Evolutionary conservation across 2,888 invertebrate genomes (phyloP).

Genomic region (Leptinotarsa haldemani): DNA sequence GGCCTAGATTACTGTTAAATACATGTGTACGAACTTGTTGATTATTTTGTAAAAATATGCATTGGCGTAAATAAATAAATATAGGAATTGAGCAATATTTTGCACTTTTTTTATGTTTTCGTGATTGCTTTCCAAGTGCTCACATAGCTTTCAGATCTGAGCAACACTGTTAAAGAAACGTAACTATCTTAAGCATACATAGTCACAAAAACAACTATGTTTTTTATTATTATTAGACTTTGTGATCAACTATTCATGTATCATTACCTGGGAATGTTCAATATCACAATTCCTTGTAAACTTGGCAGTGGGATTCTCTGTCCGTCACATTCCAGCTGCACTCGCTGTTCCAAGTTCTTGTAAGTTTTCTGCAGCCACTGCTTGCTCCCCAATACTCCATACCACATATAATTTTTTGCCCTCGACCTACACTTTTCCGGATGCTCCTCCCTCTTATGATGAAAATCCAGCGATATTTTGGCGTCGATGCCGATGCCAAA

Average conservation of each 20-base stretch:
- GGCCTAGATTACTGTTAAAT: no score
- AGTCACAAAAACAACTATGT: no score
- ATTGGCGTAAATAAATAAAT: no score
- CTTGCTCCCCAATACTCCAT: slow-evolving; percentile 83
- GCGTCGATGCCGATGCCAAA: slow-evolving; percentile 99
- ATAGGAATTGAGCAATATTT: no score
- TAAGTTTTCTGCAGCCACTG: slow-evolving; percentile 90
- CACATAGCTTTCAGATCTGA: no score
- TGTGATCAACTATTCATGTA: neutral
- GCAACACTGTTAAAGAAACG: no score
- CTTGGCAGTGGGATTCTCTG: slow-evolving; percentile 95
- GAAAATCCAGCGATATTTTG: slow-evolving; percentile 96
- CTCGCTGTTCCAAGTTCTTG: slow-evolving; percentile 94
- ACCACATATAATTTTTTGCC: slow-evolving; percentile 97
- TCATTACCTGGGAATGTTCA: slow-evolving; percentile 89
- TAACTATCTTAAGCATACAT: no score
- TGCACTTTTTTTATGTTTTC: no score
- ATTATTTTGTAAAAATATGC: no score
- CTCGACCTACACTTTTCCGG: slow-evolving; percentile 95
- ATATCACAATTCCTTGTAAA: slow-evolving; percentile 94
- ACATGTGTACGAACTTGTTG: no score
- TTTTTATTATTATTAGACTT: neutral
- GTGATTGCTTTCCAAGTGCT: no score
- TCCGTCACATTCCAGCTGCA: slow-evolving; percentile 96
- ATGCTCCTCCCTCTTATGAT: slow-evolving; percentile 96